Conservation (phyloP, 2,113 vertebrate species). For the Zapus hudsonius region DNA sequence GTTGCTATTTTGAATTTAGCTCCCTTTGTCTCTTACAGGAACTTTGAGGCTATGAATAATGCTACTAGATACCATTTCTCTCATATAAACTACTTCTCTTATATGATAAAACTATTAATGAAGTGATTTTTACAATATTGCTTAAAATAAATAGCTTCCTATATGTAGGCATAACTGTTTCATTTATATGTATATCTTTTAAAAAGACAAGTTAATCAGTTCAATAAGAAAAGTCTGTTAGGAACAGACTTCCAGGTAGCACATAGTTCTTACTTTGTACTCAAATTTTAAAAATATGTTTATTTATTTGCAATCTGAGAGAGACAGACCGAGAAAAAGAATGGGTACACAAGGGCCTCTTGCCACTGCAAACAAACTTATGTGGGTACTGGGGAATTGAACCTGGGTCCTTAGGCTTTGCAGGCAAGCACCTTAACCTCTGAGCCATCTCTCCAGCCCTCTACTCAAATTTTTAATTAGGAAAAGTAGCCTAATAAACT, state of each 20-base stretch:
- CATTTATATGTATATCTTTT: neutral
- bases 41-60: neutral
- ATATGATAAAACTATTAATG: neutral
- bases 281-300: neutral
- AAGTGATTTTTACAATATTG: slow-evolving; percentile 22
- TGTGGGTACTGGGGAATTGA: too few species aligned
- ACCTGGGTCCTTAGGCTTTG: too few species aligned
- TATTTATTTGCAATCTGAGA: too few species aligned
- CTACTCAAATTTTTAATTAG: slow-evolving; percentile 21
- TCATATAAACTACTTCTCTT: neutral
- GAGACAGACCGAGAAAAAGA: too few species aligned
- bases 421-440: too few species aligned
- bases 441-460: too few species aligned
- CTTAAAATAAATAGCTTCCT: slow-evolving; percentile 15
- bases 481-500: slow-evolving; percentile 1
- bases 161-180: neutral
- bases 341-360: too few species aligned
- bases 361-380: too few species aligned
- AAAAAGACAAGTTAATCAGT: neutral
- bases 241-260: neutral
- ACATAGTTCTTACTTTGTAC: neutral
- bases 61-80: neutral
- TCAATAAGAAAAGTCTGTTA: neutral
- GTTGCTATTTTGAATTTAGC: neutral
- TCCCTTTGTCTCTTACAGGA: neutral